These are phyloP conservation scores for Mastigias papua DNA, from an alignment of 30 jellyfish, hydroid and myxozoan genomes.

Conservation along the genomic window DNA sequence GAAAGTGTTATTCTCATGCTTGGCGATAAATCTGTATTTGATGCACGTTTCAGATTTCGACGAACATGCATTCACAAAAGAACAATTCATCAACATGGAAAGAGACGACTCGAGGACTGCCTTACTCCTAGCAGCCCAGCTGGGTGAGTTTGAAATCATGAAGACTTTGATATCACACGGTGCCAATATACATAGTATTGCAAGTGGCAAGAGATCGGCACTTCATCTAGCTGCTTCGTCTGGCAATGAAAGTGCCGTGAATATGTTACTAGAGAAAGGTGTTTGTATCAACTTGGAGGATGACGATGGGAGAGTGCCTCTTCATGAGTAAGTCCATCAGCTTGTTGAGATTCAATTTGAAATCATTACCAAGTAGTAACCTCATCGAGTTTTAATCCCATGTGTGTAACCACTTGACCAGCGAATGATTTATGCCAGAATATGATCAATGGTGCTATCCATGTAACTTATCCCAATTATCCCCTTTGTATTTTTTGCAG, in stretches of 20 bases:
- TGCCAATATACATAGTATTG: slow-evolving; percentile 6
- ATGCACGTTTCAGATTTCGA: slow-evolving; percentile 3
- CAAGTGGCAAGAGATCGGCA: slow-evolving; percentile 16
- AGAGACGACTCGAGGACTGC: slow-evolving; percentile 45
- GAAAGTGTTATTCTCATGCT: too few species aligned
- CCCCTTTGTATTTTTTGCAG: background rate
- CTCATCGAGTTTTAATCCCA: too few species aligned
- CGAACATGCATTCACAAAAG: background rate
- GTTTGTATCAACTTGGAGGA: background rate
- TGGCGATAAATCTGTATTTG: too few species aligned
- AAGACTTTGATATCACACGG: slow-evolving; percentile 20
- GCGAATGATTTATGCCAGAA: too few species aligned
- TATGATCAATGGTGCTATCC: too few species aligned
- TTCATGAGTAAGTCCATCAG: slow-evolving; percentile 50
- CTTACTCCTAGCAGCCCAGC: slow-evolving; percentile 31
- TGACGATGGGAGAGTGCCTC: slow-evolving; percentile 5
- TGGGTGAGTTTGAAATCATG: slow-evolving; percentile 28
- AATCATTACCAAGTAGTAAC: too few species aligned
- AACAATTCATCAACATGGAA: slow-evolving; percentile 4
- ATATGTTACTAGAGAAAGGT: slow-evolving; percentile 3
- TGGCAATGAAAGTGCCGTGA: slow-evolving; percentile 16
- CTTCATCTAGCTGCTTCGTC: slow-evolving; percentile 47
- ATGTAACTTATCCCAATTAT: too few species aligned
- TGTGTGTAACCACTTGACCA: too few species aligned
- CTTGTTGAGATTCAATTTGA: too few species aligned